Conservation (phyloP, 2,888 invertebrate species). For the Eilema sororculum region DNA sequence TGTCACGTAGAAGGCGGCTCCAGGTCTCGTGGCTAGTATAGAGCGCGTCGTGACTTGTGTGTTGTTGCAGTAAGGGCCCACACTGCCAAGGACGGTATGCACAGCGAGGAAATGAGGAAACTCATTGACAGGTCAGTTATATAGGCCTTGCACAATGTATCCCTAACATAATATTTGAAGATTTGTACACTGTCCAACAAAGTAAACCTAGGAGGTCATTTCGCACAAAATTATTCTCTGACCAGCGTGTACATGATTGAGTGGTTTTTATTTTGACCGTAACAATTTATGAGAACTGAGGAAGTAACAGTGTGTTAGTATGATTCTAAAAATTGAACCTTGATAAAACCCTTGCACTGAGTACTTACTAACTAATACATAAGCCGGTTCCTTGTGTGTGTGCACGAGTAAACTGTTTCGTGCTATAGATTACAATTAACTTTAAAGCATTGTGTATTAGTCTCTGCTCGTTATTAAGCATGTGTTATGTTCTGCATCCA, state of each 20-base stretch:
- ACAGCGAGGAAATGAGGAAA: slow-evolving; percentile 98
- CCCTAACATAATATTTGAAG: slow-evolving; percentile 32
- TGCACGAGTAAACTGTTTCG: slow-evolving; percentile 59
- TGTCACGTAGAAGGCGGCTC: slow-evolving; percentile 70
- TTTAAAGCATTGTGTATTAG: slow-evolving; percentile 71
- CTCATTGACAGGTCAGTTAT: slow-evolving; percentile 97
- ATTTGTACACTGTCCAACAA: slow-evolving; percentile 35
- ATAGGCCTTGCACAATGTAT: slow-evolving; percentile 60
- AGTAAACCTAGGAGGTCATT: slow-evolving; percentile 17
- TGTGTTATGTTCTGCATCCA: slow-evolving; percentile 87
- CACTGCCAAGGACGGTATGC: slow-evolving; percentile 95
- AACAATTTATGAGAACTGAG: neutral
- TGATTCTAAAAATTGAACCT: slow-evolving; percentile 22
- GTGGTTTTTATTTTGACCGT: slow-evolving; percentile 5
- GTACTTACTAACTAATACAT: slow-evolving; percentile 40
- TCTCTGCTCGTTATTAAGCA: slow-evolving; percentile 82
- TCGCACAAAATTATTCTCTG: slow-evolving; percentile 14
- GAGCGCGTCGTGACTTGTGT: slow-evolving; percentile 84
- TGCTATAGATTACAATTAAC: slow-evolving; percentile 51
- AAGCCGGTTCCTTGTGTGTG: slow-evolving; percentile 78
- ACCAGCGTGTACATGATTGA: slow-evolving; percentile 22
- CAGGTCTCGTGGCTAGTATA: slow-evolving; percentile 80
- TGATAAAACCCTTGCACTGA: slow-evolving; percentile 27
- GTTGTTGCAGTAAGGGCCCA: slow-evolving; percentile 89
- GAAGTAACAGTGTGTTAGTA: slow-evolving; percentile 18